Evolutionary conservation across 2,113 vertebrate genomes (phyloP).

Genomic region (Nesogale talazaci): DNA sequence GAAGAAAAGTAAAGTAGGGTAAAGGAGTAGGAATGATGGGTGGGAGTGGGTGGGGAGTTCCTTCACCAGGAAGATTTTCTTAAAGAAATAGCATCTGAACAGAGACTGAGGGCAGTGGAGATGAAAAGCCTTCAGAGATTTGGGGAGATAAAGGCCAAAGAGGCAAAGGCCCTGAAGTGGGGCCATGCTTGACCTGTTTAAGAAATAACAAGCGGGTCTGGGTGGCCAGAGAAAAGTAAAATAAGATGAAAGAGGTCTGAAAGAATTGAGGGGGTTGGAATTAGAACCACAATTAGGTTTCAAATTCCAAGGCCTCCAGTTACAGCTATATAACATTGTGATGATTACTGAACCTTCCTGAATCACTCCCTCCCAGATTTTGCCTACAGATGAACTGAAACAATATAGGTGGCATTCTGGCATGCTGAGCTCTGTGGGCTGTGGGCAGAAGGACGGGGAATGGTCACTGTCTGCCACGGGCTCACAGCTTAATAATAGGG

Average conservation of each 20-base stretch:
- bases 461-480: neutral
- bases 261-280: neutral
- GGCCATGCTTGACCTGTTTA: rapidly evolving
- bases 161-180: neutral
- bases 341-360: too few relatives aligned
- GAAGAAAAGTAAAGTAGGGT: neutral
- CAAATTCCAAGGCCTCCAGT: neutral
- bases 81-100: neutral
- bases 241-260: neutral
- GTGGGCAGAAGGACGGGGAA: neutral
- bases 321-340: neutral
- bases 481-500: rapidly evolving
- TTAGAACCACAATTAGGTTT: neutral
- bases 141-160: neutral
- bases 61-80: neutral
- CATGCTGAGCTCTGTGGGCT: neutral
- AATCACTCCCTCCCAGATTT: too few relatives aligned
- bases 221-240: neutral
- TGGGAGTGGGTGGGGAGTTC: too few relatives aligned
- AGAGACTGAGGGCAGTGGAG: neutral
- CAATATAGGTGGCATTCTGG: neutral
- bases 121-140: neutral
- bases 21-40: neutral
- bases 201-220: neutral
- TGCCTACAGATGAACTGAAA: too few relatives aligned